Evolutionary conservation across 1,140 invertebrate species (phyloP), one percentile per base, ranked within the genome.

Genomic region (Leptestheria dahalacensis): DNA sequence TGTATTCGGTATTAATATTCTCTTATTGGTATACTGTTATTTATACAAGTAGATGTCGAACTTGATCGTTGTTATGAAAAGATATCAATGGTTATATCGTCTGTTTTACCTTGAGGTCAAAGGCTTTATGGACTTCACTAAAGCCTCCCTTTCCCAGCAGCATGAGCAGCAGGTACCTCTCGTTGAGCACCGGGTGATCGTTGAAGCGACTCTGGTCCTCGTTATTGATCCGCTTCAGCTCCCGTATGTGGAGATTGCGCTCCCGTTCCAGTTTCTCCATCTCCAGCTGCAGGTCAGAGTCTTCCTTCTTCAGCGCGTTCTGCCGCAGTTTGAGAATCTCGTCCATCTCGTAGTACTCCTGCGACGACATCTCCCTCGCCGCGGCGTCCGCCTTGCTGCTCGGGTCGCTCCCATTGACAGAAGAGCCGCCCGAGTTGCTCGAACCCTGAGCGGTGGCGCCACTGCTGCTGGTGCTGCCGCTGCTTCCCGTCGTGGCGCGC

Each of bases 201-300:
- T 91, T 92, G 73, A 92, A 94, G 75, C 59, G 52, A 41, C 59
- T 60, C 76, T 93, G 91, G 77, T 97, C 96, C 79, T 99, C 96
- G 78, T 98, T 98, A 74, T 98, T 91, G 75, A 99, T 98, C 69
- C 96, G 82, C 78, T 99, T 99, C 64, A 99, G 76, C 79, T 99
- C 96, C 66, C 96, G 81, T 74, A 99, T 99, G 75, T 99, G 96
- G 63, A 99, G 80, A 80, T 98, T 98, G 69, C 96, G 78, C 74
- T 98, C 95, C 66, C 96, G 79, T 75, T 99, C 96, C 66, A 99
- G 79, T 73, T 97, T 97, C 73, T 99, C 96, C 84, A 97, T 88
- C 78, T 99, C 95, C 63, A 96, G 74, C 73, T 97, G 93, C 62
- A 98, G 77, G 75, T 99, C 96, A 49, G 92, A 86, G 71, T 99